Conservation (phyloP, 2,113 vertebrate genomes). For the Trematocara stigmaticum region DNA sequence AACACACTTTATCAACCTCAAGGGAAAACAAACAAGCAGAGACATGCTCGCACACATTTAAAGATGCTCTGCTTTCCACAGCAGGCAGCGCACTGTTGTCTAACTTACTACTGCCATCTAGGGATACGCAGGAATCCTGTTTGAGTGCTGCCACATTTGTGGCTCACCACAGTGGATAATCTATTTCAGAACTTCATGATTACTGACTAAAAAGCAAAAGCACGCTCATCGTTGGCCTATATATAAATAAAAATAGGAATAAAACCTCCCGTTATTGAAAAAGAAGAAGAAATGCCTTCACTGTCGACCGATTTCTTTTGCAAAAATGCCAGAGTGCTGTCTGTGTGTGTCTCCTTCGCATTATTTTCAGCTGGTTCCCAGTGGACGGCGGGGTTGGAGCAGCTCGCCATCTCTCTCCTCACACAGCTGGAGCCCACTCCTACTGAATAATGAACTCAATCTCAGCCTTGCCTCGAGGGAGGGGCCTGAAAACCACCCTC, state of each 20-base stretch:
- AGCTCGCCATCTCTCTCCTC: slow-evolving; percentile 22
- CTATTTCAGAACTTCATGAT: not conserved
- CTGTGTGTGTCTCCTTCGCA: not conserved
- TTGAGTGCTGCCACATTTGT: not conserved
- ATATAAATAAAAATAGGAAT: not conserved
- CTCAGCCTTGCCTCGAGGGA: slow-evolving; percentile 36
- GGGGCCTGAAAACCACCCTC: slow-evolving; percentile 26
- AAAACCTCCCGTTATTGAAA: not conserved
- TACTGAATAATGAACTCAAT: slow-evolving; percentile 60
- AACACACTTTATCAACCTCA: slow-evolving; percentile 37
- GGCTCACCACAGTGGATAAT: not conserved
- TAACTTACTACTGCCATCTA: slow-evolving; percentile 82
- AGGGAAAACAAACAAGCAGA: slow-evolving; percentile 31
- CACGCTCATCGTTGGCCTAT: not conserved
- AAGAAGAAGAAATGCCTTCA: not conserved
- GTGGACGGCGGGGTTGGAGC: slow-evolving; percentile 15
- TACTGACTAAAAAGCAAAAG: not conserved
- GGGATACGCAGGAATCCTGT: slow-evolving; percentile 45
- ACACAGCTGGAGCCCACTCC: slow-evolving; percentile 49
- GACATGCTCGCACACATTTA: slow-evolving; percentile 8
- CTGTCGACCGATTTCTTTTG: not conserved
- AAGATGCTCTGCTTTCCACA: not conserved
- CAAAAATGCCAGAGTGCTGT: not conserved
- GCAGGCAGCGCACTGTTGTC: not conserved
- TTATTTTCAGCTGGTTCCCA: slow-evolving; percentile 27